Evolutionary conservation across 2,113 vertebrate species (phyloP), one percentile per base, ranked within the genome.

Genomic region (Aptenodytes forsteri): DNA sequence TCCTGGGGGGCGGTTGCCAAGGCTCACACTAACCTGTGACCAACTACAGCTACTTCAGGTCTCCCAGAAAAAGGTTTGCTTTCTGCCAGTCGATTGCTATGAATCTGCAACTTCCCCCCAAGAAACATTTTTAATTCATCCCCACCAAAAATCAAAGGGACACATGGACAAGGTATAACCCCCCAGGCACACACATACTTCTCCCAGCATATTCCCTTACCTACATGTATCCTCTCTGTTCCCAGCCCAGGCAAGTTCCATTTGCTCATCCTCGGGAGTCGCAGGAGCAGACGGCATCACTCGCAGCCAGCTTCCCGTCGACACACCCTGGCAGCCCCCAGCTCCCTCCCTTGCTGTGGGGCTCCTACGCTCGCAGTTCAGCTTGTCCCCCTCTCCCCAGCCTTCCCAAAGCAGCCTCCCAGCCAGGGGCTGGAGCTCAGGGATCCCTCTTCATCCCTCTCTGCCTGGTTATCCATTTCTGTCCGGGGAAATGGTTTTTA

Each of bases 311-410:
- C 46, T 91, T 70, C 46, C 65, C 0, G 0, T 38, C 1, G 2
- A 47, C 46, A 47, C 40, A 73, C 2, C 9, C 26, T 1, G 0
- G 65, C 40, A 92, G 42, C 16, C 22, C 30, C 9, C 75, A 34
- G 38, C n/a, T 92, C 61, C 56, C 46, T 42, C 27, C 50, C 42
- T 36, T 36, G 42, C 80, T 52, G n/a, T 5, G 0, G 12, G 40
- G 64, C 42, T 92, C 46, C 59, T 34, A 8, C 0, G 0, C 49
- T 29, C 2, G 0, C 17, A 15, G 16, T 18, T 69, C 2, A 0
- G 23, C 52, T 87, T 22, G 3, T 2, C 2, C 2, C 2, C 8
- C 13, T 62, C 79, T 77, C 30, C 22, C 8, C 55, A 85, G 30
- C 34, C 66, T 65, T 83, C 44, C 76, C 79, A 93, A 69, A 79